Percentiles rank a stretch among this genome's conserved stretches.
These are phyloP conservation scores for Luidia sarsii DNA, from an alignment of 53 echinoderm and acorn worm species.

Conservation along the genomic window DNA sequence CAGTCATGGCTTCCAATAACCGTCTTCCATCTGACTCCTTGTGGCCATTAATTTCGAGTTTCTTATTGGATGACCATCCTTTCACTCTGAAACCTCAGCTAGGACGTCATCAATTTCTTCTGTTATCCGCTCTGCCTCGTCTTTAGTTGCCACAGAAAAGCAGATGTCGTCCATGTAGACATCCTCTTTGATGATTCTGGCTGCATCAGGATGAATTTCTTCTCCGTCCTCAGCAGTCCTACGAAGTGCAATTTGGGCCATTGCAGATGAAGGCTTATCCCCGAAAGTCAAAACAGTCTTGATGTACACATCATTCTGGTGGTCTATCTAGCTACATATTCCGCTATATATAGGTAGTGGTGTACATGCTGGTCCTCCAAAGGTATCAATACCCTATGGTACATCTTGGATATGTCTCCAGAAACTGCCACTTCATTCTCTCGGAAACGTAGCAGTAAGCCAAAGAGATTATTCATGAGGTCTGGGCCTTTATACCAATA, in stretches of 20 bases:
- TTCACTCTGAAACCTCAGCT: constrained; percentile 58
- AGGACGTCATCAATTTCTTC: background rate
- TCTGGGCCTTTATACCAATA: background rate
- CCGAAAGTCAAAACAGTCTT: background rate
- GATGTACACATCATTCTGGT: background rate
- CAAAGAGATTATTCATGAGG: background rate
- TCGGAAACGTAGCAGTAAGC: no score
- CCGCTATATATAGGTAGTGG: background rate
- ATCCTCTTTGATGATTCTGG: background rate
- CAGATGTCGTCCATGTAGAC: background rate
- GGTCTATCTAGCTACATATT: background rate
- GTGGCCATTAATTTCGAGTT: background rate
- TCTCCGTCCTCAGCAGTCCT: background rate
- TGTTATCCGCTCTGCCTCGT: background rate
- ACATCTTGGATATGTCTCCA: background rate
- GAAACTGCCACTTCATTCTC: background rate
- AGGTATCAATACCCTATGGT: background rate
- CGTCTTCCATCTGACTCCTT: background rate
- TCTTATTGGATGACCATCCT: constrained; percentile 57
- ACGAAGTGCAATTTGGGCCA: background rate
- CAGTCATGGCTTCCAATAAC: background rate
- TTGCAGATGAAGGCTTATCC: background rate
- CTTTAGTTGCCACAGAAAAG: background rate
- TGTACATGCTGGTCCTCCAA: background rate
- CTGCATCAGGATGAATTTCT: background rate